Base-by-base conservation (phyloP, 2,888 invertebrate genomes). In the Eupeodes luniger region DNA sequence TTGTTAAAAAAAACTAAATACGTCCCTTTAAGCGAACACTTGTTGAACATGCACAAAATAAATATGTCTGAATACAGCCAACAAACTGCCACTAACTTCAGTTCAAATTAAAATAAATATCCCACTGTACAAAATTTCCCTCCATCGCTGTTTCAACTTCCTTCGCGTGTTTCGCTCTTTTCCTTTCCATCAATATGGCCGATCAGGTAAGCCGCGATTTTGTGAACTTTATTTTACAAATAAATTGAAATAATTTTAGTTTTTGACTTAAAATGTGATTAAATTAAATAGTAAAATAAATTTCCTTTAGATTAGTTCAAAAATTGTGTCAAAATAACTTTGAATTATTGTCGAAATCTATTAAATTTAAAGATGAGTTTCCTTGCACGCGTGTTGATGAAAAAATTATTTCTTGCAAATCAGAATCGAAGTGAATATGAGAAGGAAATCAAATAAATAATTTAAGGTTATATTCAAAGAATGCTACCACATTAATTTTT, bases 141-240 rank as follows among this genome's bases (percentile, higher is more conserved):
- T 61, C 49, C 88, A 72, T 90, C 82, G 87, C 86, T 85, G 67
- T 79, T 85, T 89, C 89, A 81, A 91, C 90, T 91, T 91, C 91
- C 91, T 90, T 89, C 90, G 64, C 85, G 49, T 81, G 89, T 67
- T 85, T 85, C 81, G 90, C 91, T 91, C 91, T 92, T 93, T 93
- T 92, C 91, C 92, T 92, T 92, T 91, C 90, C 91, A 94, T 94
- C 95, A 96, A 96, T 94, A 96, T 96, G 96, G 96, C 96, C 94
- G 96, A 96, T 94, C 96, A 96, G 96, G 96, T 96, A 95, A 93
- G 96, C 95, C 90, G 88, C 86, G 72, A 85, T 89, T 90, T 90
- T 88, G 74, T 69, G n/a, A 66, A 80, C 47, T 80, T 47, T 77
- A 88, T 16, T 78, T 85, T 69, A 36, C 47, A 10, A 53, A 74